These are phyloP conservation scores for Gorsachius magnificus DNA, from an alignment of 2,797 vertebrate species.

Conservation along the genomic window DNA sequence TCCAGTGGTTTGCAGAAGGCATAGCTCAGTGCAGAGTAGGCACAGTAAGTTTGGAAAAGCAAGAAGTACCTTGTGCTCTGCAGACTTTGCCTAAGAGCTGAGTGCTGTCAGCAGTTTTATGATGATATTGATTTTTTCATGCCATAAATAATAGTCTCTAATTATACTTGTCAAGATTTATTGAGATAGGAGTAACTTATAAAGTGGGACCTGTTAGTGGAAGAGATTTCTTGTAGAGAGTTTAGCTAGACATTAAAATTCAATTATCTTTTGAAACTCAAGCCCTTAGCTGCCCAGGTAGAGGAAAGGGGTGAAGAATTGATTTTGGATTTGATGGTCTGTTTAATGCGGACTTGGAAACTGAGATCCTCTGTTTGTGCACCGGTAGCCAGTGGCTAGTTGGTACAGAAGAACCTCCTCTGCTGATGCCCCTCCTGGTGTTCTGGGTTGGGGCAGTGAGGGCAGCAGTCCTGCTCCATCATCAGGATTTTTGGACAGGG, in stretches of 20 bases:
- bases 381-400: not conserved
- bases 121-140: slow-evolving; percentile 51
- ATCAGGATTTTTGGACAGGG: not conserved
- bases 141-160: slow-evolving; percentile 58
- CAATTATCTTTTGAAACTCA: slow-evolving; percentile 52
- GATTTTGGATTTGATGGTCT: slow-evolving; percentile 17
- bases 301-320: not conserved
- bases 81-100: not conserved
- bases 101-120: slow-evolving; percentile 43
- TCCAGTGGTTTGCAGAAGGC: not conserved
- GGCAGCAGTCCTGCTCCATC: not conserved
- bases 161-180: slow-evolving; percentile 61
- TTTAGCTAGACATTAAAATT: slow-evolving; percentile 48
- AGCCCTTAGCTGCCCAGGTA: slow-evolving; percentile 8
- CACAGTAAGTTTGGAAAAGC: not conserved
- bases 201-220: slow-evolving; percentile 13
- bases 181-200: slow-evolving; percentile 52
- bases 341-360: not conserved
- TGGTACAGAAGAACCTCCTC: not conserved
- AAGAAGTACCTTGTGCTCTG: not conserved
- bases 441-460: not conserved
- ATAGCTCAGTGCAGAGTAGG: not conserved
- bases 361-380: not conserved
- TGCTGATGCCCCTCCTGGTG: not conserved
- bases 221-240: slow-evolving; percentile 46